phyloP scores from a whole-genome alignment of 2,113 vertebrate species.

The Oryzias woworae region DNA sequence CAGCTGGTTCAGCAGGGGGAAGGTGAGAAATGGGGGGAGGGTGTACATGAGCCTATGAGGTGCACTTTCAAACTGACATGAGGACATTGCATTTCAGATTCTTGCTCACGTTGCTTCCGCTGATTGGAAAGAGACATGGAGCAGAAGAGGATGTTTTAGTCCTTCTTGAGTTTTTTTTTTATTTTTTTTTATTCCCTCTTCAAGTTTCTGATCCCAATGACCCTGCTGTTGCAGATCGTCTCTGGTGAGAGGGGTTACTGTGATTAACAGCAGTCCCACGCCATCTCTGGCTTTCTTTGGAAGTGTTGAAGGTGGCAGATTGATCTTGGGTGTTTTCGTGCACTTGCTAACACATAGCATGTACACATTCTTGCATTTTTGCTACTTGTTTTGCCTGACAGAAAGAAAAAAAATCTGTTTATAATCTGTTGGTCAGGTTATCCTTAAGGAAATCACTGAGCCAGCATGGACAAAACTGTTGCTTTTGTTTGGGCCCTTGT shows the following conservation, averaged over 20 bases:
- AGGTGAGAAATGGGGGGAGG: constrained; percentile 23
- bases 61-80: constrained; percentile 74
- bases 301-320: constrained; percentile 68
- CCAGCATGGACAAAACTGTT: constrained; percentile 35
- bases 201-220: constrained; percentile 54
- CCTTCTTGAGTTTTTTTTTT: constrained; percentile 40
- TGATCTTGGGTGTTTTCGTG: constrained; percentile 51
- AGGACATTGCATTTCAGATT: constrained; percentile 73
- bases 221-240: constrained; percentile 46
- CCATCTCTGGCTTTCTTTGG: constrained; percentile 41
- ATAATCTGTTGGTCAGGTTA: constrained; percentile 25
- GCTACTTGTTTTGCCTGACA: constrained; percentile 16
- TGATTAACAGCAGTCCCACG: constrained; percentile 51
- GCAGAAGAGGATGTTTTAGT: constrained; percentile 46
- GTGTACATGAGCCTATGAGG: constrained; percentile 55
- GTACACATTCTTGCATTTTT: constrained; percentile 18
- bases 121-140: constrained; percentile 40
- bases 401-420: constrained; percentile 22
- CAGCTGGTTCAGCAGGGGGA: constrained; percentile 61
- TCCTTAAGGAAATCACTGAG: constrained; percentile 25
- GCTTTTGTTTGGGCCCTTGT: background rate
- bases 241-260: constrained; percentile 61
- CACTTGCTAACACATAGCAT: constrained; percentile 45
- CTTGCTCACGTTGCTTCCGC: constrained; percentile 43
- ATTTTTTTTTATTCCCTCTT: constrained; percentile 37